A percentile compares a stretch with the other conserved stretches of the same genome.
Evolutionary conservation across 2,797 vertebrate species (phyloP).

Genomic region (Phataginus tricuspis): DNA sequence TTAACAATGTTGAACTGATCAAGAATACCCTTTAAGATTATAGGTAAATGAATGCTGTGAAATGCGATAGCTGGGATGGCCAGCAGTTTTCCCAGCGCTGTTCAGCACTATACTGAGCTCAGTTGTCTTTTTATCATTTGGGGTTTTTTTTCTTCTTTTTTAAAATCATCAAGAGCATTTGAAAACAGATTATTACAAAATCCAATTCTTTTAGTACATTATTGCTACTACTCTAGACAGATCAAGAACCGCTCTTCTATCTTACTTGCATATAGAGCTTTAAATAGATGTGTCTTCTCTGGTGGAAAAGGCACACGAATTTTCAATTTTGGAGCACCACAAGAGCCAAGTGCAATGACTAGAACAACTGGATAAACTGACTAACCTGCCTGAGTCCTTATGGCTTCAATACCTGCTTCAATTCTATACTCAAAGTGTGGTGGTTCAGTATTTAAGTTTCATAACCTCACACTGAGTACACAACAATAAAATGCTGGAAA

Average conservation of each 20-base stretch:
- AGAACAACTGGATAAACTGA: neutral
- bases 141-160: neutral
- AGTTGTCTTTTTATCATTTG: neutral
- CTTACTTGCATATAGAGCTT: neutral
- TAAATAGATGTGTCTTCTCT: neutral
- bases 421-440: neutral
- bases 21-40: conserved; percentile 36
- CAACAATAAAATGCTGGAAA: neutral
- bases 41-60: neutral
- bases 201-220: neutral
- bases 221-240: neutral
- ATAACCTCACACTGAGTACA: neutral
- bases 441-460: conserved; percentile 11
- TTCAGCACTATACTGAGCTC: neutral
- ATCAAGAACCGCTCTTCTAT: neutral
- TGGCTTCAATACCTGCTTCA: neutral
- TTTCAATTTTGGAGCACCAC: neutral
- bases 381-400: neutral
- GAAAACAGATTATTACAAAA: conserved; percentile 25
- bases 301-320: neutral
- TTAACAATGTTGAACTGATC: conserved; percentile 25
- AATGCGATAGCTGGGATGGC: neutral
- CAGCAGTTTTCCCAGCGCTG: neutral
- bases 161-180: neutral
- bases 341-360: neutral